A percentile compares a stretch with the other conserved stretches of the same genome.
Evolutionary conservation across 2,888 invertebrate genomes (phyloP).

Genomic region (Lingula anatina): DNA sequence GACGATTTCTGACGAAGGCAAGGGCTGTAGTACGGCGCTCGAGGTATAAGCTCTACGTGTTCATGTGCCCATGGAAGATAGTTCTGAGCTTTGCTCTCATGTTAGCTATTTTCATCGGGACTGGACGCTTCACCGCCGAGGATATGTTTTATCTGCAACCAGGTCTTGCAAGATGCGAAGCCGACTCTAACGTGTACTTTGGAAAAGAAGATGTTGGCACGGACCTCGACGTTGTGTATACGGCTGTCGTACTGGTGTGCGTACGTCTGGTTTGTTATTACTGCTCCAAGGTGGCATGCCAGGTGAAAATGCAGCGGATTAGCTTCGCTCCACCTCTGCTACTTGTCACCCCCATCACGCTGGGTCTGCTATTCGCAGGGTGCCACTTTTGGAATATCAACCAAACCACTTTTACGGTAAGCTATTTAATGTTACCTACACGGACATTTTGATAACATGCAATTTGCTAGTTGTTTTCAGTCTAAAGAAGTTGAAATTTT

Average conservation of each 20-base stretch:
- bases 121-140: slow-evolving; percentile 54
- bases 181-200: background rate
- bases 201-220: background rate
- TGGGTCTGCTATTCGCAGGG: slow-evolving; percentile 79
- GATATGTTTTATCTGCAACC: slow-evolving; percentile 21
- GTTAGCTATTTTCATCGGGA: no score
- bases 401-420: no score
- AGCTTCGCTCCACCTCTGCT: slow-evolving; percentile 95
- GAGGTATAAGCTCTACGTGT: slow-evolving; percentile 84
- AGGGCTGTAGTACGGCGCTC: slow-evolving; percentile 69
- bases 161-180: background rate
- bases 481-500: no score
- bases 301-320: slow-evolving; percentile 93
- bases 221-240: no score
- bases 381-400: slow-evolving; percentile 83
- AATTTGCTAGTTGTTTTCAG: no score
- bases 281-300: slow-evolving; percentile 92
- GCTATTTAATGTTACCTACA: no score
- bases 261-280: slow-evolving; percentile 85
- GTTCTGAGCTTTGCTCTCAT: slow-evolving; percentile 71
- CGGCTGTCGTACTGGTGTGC: slow-evolving; percentile 65
- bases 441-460: no score
- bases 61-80: slow-evolving; percentile 89
- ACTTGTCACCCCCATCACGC: slow-evolving; percentile 83
- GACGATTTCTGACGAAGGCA: slow-evolving; percentile 57